phyloP scores from a whole-genome alignment of 2,888 invertebrate genomes.

The Capitulum mitella region DNA sequence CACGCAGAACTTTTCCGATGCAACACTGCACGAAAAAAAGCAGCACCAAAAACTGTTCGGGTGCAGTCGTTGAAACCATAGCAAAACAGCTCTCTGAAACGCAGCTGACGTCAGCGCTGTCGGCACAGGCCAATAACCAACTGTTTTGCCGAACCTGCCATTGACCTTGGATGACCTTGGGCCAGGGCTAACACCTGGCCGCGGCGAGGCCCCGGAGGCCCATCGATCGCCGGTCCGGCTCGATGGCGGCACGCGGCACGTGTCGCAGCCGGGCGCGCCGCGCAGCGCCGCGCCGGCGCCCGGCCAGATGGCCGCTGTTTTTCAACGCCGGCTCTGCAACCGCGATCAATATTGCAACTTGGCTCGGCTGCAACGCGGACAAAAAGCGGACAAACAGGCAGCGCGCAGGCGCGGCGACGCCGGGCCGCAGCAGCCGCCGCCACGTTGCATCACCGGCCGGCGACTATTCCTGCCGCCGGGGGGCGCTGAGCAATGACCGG shows the following conservation, averaged over 20 bases:
- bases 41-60: too few relatives aligned
- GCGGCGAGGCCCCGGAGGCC: neutral
- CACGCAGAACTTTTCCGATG: too few relatives aligned
- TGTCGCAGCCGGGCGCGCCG: neutral
- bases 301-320: neutral
- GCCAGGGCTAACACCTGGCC: neutral
- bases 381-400: neutral
- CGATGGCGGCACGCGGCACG: neutral
- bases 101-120: too few relatives aligned
- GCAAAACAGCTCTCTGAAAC: too few relatives aligned
- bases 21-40: too few relatives aligned
- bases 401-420: neutral
- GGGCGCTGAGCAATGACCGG: neutral
- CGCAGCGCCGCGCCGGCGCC: neutral
- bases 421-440: neutral
- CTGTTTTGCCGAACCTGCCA: neutral
- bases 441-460: neutral
- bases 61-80: too few relatives aligned
- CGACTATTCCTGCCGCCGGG: neutral
- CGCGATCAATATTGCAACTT: slow-evolving; percentile 11
- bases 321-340: neutral
- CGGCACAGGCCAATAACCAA: too few relatives aligned
- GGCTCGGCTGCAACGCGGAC: neutral
- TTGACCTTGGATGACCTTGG: neutral
- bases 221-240: neutral